Base-by-base conservation (phyloP, 1,140 invertebrate genomes). In the Nasonia vitripennis region DNA sequence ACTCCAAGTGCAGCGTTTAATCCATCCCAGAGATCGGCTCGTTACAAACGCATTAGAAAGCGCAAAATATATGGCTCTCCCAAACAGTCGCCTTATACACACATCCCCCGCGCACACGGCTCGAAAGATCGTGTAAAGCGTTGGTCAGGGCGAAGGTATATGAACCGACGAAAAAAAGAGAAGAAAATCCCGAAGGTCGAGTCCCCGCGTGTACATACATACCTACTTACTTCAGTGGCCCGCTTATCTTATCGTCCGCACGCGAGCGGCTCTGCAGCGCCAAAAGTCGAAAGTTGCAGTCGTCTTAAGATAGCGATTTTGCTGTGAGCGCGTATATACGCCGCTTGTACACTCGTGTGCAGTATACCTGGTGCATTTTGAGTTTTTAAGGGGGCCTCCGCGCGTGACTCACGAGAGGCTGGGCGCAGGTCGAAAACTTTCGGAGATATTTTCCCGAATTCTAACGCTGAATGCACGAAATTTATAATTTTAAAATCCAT, bases 161-260 rank as follows among this genome's bases (percentile, higher is more conserved):
- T 12, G 17, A 48, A 31, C 9, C 17, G 31, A 27, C 27, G 1
- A 31, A 45, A 23, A 74, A 75, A 75, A 75, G 17, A 41, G 10
- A 37, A 75, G 17, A 77, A 77, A 83, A 75, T 45, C 31, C 51
- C n/a, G 31, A 75, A 67, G 73, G 73, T 55, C 81, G 51, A 71
- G 14, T 48, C 62, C 27, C 27, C 27, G 27, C 6, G 41, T 45
- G 10, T 45, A 45, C 41, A 45, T 45, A 45, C 68, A 27, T 71
- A 55, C 55, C n/a, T 68, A 55, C 37, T 71, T 45, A 10, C 51
- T 31, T 2, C 14, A 41, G 37, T 34, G 20, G 23, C 27, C 41
- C 6, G 27, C 62, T 79, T 73, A 55, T 71, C 83, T 84, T 79
- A 84, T 84, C 83, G 48, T 20, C 6, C 27, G 71, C 75, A 41